Percentiles rank a stretch among this genome's conserved stretches.
These are phyloP conservation scores for Syrphus vitripennis DNA, from an alignment of 2,888 invertebrate genomes.

Conservation along the genomic window DNA sequence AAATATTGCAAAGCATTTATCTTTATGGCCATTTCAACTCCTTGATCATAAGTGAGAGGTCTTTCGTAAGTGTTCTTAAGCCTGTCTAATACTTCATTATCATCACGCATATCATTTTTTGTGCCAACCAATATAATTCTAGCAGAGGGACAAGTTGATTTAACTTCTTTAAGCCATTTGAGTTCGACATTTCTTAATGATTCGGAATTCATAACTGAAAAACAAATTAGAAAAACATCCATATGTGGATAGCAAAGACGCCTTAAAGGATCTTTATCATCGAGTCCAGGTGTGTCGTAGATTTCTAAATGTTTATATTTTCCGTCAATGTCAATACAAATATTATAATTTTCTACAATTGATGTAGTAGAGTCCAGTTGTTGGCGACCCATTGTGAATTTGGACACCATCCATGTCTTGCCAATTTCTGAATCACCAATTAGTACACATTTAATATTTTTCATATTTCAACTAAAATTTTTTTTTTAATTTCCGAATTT, in stretches of 20 bases:
- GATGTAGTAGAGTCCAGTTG: constrained; percentile 80
- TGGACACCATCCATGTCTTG: constrained; percentile 79
- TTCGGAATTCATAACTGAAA: constrained; percentile 77
- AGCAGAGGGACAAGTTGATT: not conserved
- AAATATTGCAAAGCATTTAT: no score
- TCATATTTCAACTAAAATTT: constrained; percentile 76
- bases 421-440: constrained; percentile 80
- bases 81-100: no score
- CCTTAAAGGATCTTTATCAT: constrained; percentile 79
- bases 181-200: not conserved
- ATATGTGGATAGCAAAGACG: constrained; percentile 79
- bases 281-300: constrained; percentile 80
- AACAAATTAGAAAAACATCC: constrained; percentile 79
- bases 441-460: constrained; percentile 80
- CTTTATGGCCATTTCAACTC: no score
- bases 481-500: no score
- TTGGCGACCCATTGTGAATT: constrained; percentile 80
- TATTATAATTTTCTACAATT: constrained; percentile 79
- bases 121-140: not conserved
- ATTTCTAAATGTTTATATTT: constrained; percentile 79
- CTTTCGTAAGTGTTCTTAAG: no score
- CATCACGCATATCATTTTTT: not conserved
- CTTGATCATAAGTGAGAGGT: no score
- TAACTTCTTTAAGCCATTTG: not conserved
- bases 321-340: constrained; percentile 80